Evolutionary conservation across 2,113 vertebrate genomes (phyloP).

Genomic region (Jacana jacana): DNA sequence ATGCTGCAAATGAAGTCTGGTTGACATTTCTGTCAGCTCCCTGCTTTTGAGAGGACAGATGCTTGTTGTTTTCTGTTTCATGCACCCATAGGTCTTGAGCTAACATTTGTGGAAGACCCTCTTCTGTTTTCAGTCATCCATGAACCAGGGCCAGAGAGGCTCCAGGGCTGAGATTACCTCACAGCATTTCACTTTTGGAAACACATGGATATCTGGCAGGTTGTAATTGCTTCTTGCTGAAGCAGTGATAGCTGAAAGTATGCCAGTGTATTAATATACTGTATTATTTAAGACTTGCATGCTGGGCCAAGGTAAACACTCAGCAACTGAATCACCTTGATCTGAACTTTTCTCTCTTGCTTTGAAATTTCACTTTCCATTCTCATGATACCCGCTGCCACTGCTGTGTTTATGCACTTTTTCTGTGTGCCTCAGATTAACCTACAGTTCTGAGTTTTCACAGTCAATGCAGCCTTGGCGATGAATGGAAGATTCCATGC

Average conservation of each 20-base stretch:
- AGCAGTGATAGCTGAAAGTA: not conserved
- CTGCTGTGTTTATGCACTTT: not conserved
- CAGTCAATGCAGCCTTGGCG: not conserved
- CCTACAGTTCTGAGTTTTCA: not conserved
- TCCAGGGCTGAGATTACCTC: not conserved
- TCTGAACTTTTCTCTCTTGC: not conserved
- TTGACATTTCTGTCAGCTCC: not conserved
- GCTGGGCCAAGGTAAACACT: slow-evolving; percentile 20
- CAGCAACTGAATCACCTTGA: not conserved
- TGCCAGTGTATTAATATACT: not conserved
- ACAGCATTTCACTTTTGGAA: not conserved
- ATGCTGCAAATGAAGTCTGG: not conserved
- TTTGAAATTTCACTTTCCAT: not conserved
- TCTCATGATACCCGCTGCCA: not conserved
- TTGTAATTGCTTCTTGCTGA: not conserved
- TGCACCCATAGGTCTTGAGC: not conserved
- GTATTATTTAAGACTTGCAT: not conserved
- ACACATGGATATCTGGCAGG: not conserved
- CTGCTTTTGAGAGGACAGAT: not conserved
- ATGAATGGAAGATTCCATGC: not conserved
- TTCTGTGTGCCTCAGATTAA: not conserved
- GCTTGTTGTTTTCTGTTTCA: not conserved
- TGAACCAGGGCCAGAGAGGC: not conserved
- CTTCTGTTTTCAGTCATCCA: not conserved
- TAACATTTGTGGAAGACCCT: not conserved